These are phyloP conservation scores for Macrophya annulata DNA, from an alignment of 2,888 invertebrate genomes.

Conservation along the genomic window DNA sequence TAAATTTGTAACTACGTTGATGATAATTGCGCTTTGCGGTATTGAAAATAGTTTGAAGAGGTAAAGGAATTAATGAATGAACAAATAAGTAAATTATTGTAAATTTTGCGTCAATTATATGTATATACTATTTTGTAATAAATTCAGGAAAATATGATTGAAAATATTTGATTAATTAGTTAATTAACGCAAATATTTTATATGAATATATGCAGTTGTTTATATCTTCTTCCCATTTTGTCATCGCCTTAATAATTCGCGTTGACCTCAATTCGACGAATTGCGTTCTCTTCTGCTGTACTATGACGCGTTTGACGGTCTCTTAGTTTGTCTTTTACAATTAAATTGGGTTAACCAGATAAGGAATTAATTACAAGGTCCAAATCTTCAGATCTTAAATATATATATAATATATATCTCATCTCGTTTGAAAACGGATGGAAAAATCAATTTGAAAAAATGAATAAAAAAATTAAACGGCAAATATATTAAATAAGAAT, in stretches of 20 bases:
- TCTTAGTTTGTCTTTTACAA: not conserved
- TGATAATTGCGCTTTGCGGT: no score
- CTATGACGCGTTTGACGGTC: not conserved
- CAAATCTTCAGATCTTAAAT: not conserved
- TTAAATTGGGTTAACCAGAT: constrained; percentile 10
- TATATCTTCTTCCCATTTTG: not conserved
- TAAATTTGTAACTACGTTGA: no score
- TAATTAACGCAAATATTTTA: no score
- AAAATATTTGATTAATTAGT: no score
- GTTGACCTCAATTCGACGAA: constrained; percentile 10
- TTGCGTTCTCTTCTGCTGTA: not conserved
- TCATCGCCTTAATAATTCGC: constrained; percentile 1
- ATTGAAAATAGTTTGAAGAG: no score
- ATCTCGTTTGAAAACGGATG: not conserved
- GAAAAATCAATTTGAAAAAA: not conserved
- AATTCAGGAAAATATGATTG: no score
- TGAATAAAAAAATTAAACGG: no score
- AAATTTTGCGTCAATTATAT: not conserved
- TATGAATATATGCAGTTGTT: not conserved
- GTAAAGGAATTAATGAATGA: not conserved
- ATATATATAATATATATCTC: not conserved
- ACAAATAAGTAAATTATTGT: not conserved
- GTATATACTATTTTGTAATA: not conserved
- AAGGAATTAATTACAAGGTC: constrained; percentile 13
- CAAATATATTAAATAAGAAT: no score